phyloP scores from a whole-genome alignment of 2,797 vertebrate species.

The Chaetophractus vellerosus region DNA sequence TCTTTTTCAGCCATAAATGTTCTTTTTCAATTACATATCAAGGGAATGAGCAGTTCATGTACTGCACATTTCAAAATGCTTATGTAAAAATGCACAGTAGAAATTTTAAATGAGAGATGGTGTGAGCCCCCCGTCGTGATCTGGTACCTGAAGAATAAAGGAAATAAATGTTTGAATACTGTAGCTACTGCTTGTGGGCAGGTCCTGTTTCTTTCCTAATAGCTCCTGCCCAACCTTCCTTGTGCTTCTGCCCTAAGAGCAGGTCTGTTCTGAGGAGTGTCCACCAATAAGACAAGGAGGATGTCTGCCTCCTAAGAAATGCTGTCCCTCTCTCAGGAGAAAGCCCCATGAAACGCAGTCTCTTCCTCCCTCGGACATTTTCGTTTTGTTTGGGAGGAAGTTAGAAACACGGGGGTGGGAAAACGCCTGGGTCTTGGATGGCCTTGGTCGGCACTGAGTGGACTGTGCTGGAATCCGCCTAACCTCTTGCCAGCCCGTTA shows the following conservation, averaged over 20 bases:
- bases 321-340: neutral
- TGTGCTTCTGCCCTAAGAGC: neutral
- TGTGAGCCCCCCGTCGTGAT: neutral
- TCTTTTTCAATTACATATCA: neutral
- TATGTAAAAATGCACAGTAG: neutral
- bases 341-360: neutral
- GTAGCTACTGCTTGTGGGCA: neutral
- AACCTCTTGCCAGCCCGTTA: neutral
- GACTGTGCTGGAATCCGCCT: conserved; percentile 13
- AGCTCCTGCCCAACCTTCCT: conserved; percentile 1
- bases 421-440: neutral
- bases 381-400: neutral
- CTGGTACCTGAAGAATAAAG: neutral
- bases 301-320: conserved; percentile 21
- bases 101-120: conserved; percentile 37
- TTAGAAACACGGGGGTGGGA: neutral
- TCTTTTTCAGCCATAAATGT: neutral
- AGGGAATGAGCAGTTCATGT: neutral
- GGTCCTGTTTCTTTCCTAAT: neutral
- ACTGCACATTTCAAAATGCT: neutral
- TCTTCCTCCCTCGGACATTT: conserved; percentile 8
- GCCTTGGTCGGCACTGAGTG: neutral
- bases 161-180: neutral
- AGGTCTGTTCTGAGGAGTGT: too few relatives aligned
- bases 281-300: conserved; percentile 18